phyloP scores from a whole-genome alignment of 2,888 invertebrate species.

The Nephrotoma guestfalica region DNA sequence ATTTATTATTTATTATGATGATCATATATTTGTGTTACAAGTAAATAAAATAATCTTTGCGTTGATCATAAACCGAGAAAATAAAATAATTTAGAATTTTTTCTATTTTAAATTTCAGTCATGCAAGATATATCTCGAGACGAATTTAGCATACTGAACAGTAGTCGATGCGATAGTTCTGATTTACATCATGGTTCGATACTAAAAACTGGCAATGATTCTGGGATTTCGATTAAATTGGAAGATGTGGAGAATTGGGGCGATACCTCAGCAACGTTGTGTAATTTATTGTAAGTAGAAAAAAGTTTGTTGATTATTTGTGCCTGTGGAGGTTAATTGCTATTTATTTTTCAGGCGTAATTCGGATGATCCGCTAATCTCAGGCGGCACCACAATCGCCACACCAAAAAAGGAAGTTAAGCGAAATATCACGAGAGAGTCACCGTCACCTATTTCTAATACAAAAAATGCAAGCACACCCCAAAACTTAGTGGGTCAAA shows the following conservation, averaged over 20 bases:
- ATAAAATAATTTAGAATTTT: neutral
- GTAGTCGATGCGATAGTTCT: constrained; percentile 18
- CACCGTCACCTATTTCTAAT: constrained; percentile 6
- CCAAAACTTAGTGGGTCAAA: constrained; percentile 14
- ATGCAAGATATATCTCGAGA: constrained; percentile 29
- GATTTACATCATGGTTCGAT: constrained; percentile 3
- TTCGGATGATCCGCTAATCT: constrained; percentile 32
- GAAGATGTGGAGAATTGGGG: constrained; percentile 2
- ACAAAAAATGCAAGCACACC: constrained; percentile 12
- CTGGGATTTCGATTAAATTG: constrained; percentile 7
- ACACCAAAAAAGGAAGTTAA: constrained; percentile 23
- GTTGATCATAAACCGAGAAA: neutral
- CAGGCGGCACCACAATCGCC: constrained; percentile 26
- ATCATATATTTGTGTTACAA: neutral
- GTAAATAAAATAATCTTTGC: neutral
- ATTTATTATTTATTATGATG: neutral
- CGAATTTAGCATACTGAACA: constrained; percentile 21
- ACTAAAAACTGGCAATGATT: neutral
- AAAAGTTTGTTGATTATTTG: neutral
- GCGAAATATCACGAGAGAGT: constrained; percentile 12
- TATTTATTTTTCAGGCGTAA: constrained; percentile 16
- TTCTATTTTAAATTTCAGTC: neutral
- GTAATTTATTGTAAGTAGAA: constrained; percentile 1
- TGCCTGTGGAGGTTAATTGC: neutral
- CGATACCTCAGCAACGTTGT: neutral